Evolutionary conservation across 2,113 vertebrate genomes (phyloP).

Genomic region (Recurvirostra avosetta): DNA sequence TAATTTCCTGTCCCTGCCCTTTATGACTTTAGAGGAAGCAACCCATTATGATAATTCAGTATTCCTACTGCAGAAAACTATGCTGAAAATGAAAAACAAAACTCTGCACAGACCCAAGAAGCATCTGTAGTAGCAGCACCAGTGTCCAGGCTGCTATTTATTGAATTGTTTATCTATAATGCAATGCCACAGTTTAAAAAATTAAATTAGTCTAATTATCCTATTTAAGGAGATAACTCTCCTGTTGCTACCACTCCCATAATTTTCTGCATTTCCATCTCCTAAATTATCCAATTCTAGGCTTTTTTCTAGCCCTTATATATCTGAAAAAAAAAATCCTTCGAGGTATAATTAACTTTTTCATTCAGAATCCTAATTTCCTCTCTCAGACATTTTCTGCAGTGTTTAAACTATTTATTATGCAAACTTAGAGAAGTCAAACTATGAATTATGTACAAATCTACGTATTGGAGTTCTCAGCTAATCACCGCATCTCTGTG

Average conservation of each 20-base stretch:
- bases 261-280: constrained; percentile 70
- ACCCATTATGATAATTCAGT: constrained; percentile 25
- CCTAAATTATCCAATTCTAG: constrained; percentile 75
- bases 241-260: constrained; percentile 69
- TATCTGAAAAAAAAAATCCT: constrained; percentile 74
- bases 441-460: constrained; percentile 80
- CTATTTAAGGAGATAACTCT: constrained; percentile 76
- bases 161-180: constrained; percentile 73
- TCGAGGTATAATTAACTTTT: constrained; percentile 83
- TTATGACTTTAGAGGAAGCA: constrained; percentile 45
- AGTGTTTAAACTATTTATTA: constrained; percentile 83
- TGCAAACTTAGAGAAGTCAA: constrained; percentile 77
- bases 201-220: constrained; percentile 79
- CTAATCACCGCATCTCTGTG: constrained; percentile 67
- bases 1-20: constrained; percentile 53
- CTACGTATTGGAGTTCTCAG: constrained; percentile 54
- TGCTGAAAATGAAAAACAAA: constrained; percentile 25
- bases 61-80: constrained; percentile 6
- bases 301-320: constrained; percentile 42
- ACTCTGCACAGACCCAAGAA: neutral
- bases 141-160: constrained; percentile 58
- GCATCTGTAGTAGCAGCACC: constrained; percentile 30
- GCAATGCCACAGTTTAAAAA: constrained; percentile 65
- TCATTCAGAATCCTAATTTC: constrained; percentile 81
- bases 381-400: constrained; percentile 73